Conservation (phyloP, 2,113 vertebrate species). For the Taxidea taxus region DNA sequence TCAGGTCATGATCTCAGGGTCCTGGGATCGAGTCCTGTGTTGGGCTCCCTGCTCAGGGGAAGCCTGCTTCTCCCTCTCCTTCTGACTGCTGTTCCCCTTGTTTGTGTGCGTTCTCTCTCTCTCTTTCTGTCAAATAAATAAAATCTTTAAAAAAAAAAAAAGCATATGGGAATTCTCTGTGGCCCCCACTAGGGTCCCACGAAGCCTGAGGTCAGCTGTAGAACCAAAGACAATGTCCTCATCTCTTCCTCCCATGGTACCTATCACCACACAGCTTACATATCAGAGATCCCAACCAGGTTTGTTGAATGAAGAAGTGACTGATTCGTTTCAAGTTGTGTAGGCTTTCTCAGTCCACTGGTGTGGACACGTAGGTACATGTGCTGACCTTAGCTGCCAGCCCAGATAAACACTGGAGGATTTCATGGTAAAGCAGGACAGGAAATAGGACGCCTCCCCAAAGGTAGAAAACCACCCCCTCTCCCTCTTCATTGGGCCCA, state of each 20-base stretch:
- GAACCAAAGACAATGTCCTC: not conserved
- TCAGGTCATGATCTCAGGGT: no score
- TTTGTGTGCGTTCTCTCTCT: no score
- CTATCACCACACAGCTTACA: not conserved
- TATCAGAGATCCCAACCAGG: not conserved
- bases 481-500: not conserved
- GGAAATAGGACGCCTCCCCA: not conserved
- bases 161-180: not conserved
- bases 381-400: not conserved
- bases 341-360: not conserved
- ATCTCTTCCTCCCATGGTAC: not conserved
- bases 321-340: not conserved
- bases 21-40: no score
- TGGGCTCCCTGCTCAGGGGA: no score
- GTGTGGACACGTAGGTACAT: not conserved
- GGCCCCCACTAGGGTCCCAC: no score
- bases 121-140: no score
- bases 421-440: not conserved
- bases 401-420: not conserved
- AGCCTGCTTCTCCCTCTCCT: no score
- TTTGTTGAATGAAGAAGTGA: not conserved
- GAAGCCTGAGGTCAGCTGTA: not conserved
- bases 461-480: not conserved
- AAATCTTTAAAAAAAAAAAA: no score
- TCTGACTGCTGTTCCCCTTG: no score